Conservation (phyloP, 2,113 vertebrate species). For the Choloepus hoffmanni region DNA sequence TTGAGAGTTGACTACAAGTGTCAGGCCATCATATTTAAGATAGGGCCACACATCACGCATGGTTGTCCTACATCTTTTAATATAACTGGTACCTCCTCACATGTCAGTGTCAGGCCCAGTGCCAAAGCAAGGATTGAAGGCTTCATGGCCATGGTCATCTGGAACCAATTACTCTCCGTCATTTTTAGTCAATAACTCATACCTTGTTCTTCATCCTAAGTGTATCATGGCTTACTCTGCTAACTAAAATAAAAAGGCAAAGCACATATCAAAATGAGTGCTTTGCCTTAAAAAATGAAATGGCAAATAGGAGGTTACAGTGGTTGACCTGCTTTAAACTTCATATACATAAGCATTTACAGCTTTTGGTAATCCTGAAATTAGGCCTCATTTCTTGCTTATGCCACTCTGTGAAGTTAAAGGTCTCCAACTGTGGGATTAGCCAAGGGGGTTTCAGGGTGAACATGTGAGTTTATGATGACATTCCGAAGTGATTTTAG, state of each 20-base stretch:
- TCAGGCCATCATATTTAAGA: background rate
- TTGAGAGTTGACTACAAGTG: background rate
- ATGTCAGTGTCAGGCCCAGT: background rate
- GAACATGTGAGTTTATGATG: background rate
- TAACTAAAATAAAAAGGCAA: background rate
- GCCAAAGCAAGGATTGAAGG: background rate
- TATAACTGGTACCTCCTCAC: background rate
- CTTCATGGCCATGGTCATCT: background rate
- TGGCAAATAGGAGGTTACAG: conserved; percentile 12
- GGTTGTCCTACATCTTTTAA: background rate
- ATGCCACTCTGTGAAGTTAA: background rate
- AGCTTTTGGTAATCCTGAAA: background rate
- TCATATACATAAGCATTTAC: background rate
- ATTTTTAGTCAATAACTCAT: background rate
- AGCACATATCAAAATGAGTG: conserved; percentile 30
- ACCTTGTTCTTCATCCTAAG: background rate
- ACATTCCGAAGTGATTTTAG: background rate
- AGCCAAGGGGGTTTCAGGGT: background rate
- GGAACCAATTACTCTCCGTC: background rate
- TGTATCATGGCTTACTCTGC: background rate
- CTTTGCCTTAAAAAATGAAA: conserved; percentile 36
- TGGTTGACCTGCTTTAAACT: background rate
- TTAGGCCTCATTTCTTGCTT: background rate
- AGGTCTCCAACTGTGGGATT: background rate
- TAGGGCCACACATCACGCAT: background rate